Evolutionary conservation across 2,113 vertebrate genomes (phyloP).

Genomic region (Aphelocoma coerulescens): DNA sequence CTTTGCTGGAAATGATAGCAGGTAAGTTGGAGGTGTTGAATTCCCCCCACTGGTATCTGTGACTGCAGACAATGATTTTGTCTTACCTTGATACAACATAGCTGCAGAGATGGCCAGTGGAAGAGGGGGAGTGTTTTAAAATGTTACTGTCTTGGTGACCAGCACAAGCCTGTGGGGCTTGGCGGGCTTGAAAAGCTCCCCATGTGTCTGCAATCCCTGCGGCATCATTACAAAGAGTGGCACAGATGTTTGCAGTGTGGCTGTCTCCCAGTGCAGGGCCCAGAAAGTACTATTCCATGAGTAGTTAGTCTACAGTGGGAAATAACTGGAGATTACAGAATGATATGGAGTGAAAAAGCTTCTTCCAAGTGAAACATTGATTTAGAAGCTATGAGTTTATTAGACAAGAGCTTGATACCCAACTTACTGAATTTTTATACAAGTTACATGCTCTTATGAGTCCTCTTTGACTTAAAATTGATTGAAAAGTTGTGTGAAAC

Average conservation of each 20-base stretch:
- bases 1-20: not conserved
- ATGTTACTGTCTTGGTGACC: not conserved
- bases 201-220: not conserved
- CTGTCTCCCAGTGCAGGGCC: not conserved
- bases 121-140: not conserved
- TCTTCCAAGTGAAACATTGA: not conserved
- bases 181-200: not conserved
- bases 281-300: not conserved
- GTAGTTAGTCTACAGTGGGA: not conserved
- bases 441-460: not conserved
- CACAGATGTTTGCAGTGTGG: not conserved
- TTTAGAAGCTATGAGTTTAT: not conserved
- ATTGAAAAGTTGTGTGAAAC: not conserved
- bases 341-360: not conserved
- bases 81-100: not conserved
- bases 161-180: not conserved
- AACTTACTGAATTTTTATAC: not conserved
- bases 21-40: not conserved
- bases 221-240: not conserved
- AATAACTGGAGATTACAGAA: not conserved
- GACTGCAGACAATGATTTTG: not conserved
- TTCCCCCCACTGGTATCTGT: not conserved
- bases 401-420: not conserved
- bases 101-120: not conserved
- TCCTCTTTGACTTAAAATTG: not conserved